Evolutionary conservation across 2,888 invertebrate species (phyloP).

Genomic region (Halictus ligatus): DNA sequence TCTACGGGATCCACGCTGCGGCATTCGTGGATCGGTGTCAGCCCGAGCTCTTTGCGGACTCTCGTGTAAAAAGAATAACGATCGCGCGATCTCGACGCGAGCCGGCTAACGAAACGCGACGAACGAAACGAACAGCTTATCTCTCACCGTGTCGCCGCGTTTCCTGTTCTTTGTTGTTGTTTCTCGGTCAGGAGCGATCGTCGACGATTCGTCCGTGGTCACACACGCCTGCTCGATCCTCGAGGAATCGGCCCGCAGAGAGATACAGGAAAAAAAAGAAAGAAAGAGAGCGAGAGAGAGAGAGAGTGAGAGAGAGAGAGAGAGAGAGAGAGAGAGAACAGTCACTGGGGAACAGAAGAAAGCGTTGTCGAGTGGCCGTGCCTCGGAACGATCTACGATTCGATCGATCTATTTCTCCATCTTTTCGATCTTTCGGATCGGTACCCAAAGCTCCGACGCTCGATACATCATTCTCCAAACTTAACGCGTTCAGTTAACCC

Average conservation of each 20-base stretch:
- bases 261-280: background rate
- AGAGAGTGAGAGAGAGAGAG: background rate
- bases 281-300: background rate
- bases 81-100: conserved; percentile 49
- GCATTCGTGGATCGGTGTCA: conserved; percentile 27
- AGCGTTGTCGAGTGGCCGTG: background rate
- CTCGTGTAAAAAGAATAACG: conserved; percentile 13
- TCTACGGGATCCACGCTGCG: conserved; percentile 18
- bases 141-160: conserved; percentile 52
- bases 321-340: background rate
- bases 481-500: too few species aligned
- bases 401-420: background rate
- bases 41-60: conserved; percentile 18
- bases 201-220: conserved; percentile 53
- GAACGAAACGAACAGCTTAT: conserved; percentile 34
- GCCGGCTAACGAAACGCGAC: conserved; percentile 42
- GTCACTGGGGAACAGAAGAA: background rate
- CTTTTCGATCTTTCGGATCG: background rate
- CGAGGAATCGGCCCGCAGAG: conserved; percentile 42
- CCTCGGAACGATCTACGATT: background rate
- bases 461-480: background rate
- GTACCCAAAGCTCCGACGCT: background rate
- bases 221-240: conserved; percentile 30
- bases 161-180: conserved; percentile 40
- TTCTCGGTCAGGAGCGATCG: conserved; percentile 63